A percentile compares a stretch with the other conserved stretches of the same genome.
Conservation (phyloP, 2,113 vertebrate genomes). For the Ctenomys sociabilis region DNA sequence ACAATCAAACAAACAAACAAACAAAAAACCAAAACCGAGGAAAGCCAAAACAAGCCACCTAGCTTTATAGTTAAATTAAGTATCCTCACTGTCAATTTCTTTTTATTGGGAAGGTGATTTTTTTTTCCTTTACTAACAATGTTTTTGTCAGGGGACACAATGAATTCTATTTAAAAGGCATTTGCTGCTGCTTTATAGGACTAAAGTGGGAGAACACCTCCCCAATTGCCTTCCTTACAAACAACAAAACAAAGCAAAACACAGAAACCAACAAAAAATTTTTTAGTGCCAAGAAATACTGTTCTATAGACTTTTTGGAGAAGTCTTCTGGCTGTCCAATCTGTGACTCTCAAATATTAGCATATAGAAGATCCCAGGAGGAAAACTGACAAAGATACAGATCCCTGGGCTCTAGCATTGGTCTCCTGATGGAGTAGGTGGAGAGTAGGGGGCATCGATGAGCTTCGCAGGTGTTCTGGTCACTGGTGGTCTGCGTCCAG, state of each 20-base stretch:
- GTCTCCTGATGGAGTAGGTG: neutral
- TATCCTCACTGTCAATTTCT: neutral
- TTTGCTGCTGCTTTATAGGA: neutral
- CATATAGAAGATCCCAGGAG: neutral
- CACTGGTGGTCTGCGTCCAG: neutral
- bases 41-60: constrained; percentile 51
- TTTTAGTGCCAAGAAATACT: neutral
- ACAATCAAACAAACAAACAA: no score
- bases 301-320: neutral
- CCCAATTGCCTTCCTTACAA: neutral
- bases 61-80: constrained; percentile 30
- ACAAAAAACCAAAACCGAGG: neutral
- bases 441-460: neutral
- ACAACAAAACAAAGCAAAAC: neutral
- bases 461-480: neutral
- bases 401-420: neutral
- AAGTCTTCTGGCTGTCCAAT: neutral
- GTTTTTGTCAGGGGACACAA: constrained; percentile 18
- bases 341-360: neutral
- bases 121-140: neutral
- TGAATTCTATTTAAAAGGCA: neutral
- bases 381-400: neutral
- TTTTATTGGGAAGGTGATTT: neutral
- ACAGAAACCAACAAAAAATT: neutral
- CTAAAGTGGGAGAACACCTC: neutral